Evolutionary conservation across 2,113 vertebrate genomes (phyloP).

Genomic region (Isurus oxyrinchus): DNA sequence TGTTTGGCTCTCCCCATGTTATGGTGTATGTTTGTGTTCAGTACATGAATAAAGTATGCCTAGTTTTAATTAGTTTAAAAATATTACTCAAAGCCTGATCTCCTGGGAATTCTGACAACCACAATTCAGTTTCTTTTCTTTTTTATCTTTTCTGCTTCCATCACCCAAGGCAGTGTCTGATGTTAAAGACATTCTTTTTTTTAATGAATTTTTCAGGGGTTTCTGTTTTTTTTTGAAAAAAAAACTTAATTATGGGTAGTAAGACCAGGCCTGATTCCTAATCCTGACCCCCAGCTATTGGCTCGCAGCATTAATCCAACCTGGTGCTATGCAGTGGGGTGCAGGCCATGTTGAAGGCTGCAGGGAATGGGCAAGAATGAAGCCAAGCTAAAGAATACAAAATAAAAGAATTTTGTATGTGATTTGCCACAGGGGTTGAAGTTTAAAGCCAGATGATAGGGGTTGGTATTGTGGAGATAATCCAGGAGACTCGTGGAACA

Average conservation of each 20-base stretch:
- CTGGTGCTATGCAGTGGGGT: conserved; percentile 74
- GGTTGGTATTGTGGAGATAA: conserved; percentile 69
- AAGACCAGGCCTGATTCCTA: conserved; percentile 86
- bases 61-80: conserved; percentile 75
- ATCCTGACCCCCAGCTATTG: conserved; percentile 98
- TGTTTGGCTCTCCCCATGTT: conserved; percentile 28
- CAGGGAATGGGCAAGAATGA: conserved; percentile 50
- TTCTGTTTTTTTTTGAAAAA: conserved; percentile 79
- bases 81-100: conserved; percentile 58
- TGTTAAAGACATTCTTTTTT: conserved; percentile 99
- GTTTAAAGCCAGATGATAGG: conserved; percentile 82
- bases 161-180: conserved; percentile 98
- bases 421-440: conserved; percentile 71
- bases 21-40: conserved; percentile 34
- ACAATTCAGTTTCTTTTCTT: conserved; percentile 81
- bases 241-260: conserved; percentile 99
- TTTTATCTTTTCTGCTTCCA: conserved; percentile 72
- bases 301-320: conserved; percentile 88
- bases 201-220: conserved; percentile 99
- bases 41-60: conserved; percentile 36
- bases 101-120: conserved; percentile 81
- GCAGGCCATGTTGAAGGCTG: conserved; percentile 66
- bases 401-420: conserved; percentile 52
- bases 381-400: conserved; percentile 57
- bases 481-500: conserved; percentile 59